Conservation (phyloP, 1,140 invertebrate species). For the Drosophila bifasciata region DNA sequence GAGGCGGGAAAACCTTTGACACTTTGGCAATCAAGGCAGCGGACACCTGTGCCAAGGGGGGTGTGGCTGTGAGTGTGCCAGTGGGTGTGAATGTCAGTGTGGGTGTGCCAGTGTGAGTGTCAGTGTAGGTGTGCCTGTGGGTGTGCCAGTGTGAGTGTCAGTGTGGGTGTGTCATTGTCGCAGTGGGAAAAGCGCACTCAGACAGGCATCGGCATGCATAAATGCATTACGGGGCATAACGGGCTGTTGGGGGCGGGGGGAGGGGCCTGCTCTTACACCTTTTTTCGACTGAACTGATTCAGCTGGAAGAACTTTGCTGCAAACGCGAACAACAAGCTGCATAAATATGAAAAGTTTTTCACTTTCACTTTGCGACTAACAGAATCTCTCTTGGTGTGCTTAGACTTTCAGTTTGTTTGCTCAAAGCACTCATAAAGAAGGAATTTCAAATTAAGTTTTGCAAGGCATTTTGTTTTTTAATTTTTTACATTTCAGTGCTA, state of each 20-base stretch:
- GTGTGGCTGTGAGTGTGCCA: slow-evolving; percentile 15
- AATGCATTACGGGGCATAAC: slow-evolving; percentile 20
- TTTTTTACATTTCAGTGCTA: no score
- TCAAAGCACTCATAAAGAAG: background rate
- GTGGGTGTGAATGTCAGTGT: slow-evolving; percentile 10
- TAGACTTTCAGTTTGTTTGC: background rate
- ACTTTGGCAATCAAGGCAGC: slow-evolving; percentile 65
- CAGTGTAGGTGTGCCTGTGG: background rate
- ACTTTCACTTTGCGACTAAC: background rate
- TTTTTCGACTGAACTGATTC: slow-evolving; percentile 1
- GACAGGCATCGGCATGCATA: background rate
- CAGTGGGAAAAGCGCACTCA: slow-evolving; percentile 6
- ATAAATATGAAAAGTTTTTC: slow-evolving; percentile 1
- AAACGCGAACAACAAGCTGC: background rate
- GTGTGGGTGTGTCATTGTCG: slow-evolving; percentile 11
- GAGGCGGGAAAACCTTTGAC: slow-evolving; percentile 63
- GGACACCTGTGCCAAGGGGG: slow-evolving; percentile 14
- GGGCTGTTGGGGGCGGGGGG: no score
- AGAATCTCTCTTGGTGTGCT: slow-evolving; percentile 6
- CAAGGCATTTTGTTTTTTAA: no score
- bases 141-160: slow-evolving; percentile 13
- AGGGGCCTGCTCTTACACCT: background rate
- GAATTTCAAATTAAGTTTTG: background rate
- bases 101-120: no score
- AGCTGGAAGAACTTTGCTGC: background rate